Base-by-base conservation (phyloP, 1,140 invertebrate species). In the Paralvinella palmiformis region DNA sequence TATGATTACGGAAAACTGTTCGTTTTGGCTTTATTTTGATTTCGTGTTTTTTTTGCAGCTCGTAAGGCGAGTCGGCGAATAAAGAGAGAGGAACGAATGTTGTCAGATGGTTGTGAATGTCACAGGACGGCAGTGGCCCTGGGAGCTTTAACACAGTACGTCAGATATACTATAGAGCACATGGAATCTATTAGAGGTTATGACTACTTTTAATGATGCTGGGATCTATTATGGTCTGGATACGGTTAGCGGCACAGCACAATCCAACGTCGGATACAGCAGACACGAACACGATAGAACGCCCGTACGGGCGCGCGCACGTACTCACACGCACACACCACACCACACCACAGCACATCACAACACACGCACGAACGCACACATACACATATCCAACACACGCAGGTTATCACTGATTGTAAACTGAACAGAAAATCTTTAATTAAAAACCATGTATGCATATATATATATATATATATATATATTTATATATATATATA, bases 81-180 rank as follows among this genome's bases (percentile, higher is more conserved):
- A 24, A 75, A 73, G 59, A 64, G 75, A 59, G 74, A 77, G 57
- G 75, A 77, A 57, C 64, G 68, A 27, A 64, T 64, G 2, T 59
- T 77, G 24, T 22, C 45, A 5, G 53, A 72, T 50, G 70, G 71
- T 7, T 78, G 76, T 61, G 62, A 73, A 10, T 71, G 69, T 62
- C 76, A 78, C 60, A 59, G 71, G 10, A 76, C 76, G 10, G 71
- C 74, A 6, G 76, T 78, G 0, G 76, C 76, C 7, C 65, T 71
- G 0, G 68, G 64, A 2, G 73, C 73, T 0, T 62, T 77, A 1
- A 67, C 58, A 1, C 74, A 75, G 53, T 76, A 77, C 59, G 64
- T 75, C n/a, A 69, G 75, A 5, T 78, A 71, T 60, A 48, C 61
- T 32, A 29, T 52, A 3, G 63, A 65, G 44, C n/a, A 60, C 41